Evolutionary conservation across 2,888 invertebrate species (phyloP).

Genomic region (Dorcus parallelipipedus): DNA sequence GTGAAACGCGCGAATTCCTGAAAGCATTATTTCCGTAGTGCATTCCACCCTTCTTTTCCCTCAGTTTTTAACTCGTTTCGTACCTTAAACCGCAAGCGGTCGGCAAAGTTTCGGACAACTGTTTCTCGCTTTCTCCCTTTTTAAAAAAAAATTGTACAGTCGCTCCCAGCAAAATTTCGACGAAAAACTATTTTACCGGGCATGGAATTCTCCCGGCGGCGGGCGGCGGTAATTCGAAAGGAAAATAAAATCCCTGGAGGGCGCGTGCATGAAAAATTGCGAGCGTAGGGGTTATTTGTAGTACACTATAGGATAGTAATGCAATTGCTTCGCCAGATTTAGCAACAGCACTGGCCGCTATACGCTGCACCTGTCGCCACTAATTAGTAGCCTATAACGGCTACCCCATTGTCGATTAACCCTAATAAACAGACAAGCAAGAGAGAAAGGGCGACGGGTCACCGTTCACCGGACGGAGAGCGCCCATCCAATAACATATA

Average conservation of each 20-base stretch:
- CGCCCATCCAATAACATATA: not conserved
- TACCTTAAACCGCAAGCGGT: no score
- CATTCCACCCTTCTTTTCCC: no score
- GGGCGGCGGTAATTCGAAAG: no score
- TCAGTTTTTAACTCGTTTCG: no score
- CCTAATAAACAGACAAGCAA: conserved; percentile 40
- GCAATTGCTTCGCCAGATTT: conserved; percentile 20
- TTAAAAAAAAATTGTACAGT: no score
- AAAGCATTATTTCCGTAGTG: not conserved
- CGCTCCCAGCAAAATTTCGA: no score
- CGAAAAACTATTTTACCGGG: no score
- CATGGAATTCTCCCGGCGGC: no score
- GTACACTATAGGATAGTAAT: conserved; percentile 10
- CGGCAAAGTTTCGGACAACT: no score
- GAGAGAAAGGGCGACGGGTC: conserved; percentile 7
- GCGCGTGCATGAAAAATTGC: conserved; percentile 1
- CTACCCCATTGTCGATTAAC: conserved; percentile 49
- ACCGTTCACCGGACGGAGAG: not conserved
- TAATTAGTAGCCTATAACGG: conserved; percentile 51
- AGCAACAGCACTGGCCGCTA: conserved; percentile 36
- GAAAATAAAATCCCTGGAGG: conserved; percentile 1
- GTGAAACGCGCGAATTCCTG: not conserved
- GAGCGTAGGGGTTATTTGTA: conserved; percentile 6
- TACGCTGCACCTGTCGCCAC: conserved; percentile 50
- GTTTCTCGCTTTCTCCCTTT: no score